Percentiles rank a stretch among this genome's conserved stretches.
phyloP scores from a whole-genome alignment of 1,140 invertebrate genomes.

The Phymastichus coffea region DNA sequence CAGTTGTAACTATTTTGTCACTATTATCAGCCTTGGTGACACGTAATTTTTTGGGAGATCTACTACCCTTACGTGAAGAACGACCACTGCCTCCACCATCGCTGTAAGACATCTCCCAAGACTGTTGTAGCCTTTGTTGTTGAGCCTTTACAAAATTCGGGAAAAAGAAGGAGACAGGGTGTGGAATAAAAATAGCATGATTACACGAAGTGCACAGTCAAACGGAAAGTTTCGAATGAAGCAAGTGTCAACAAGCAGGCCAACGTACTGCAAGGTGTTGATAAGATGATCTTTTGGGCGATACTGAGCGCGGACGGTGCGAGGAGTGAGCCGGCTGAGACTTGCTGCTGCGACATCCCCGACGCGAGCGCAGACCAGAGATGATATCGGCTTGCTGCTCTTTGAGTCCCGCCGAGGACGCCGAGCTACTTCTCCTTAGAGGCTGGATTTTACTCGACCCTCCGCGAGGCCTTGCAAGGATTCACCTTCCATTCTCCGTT shows the following conservation, averaged over 20 bases:
- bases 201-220: no score
- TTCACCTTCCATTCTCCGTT: neutral
- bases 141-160: neutral
- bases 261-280: neutral
- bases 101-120: conserved; percentile 55
- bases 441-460: conserved; percentile 4
- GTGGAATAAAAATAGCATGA: no score
- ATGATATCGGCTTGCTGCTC: neutral
- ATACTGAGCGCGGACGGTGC: conserved; percentile 13
- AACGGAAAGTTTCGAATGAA: neutral
- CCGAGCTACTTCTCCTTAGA: conserved; percentile 11
- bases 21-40: conserved; percentile 54
- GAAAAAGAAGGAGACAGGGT: no score
- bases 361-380: conserved; percentile 14
- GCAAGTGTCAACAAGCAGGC: neutral
- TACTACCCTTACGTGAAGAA: conserved; percentile 53
- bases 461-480: neutral
- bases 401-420: conserved; percentile 6
- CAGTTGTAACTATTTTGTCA: conserved; percentile 49
- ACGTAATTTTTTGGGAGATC: conserved; percentile 55
- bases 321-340: neutral
- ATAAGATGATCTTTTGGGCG: neutral
- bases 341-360: conserved; percentile 32
- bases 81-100: conserved; percentile 56
- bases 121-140: neutral